phyloP scores from a whole-genome alignment of 2,888 invertebrate species.

The Nemotelus nigrinus region DNA sequence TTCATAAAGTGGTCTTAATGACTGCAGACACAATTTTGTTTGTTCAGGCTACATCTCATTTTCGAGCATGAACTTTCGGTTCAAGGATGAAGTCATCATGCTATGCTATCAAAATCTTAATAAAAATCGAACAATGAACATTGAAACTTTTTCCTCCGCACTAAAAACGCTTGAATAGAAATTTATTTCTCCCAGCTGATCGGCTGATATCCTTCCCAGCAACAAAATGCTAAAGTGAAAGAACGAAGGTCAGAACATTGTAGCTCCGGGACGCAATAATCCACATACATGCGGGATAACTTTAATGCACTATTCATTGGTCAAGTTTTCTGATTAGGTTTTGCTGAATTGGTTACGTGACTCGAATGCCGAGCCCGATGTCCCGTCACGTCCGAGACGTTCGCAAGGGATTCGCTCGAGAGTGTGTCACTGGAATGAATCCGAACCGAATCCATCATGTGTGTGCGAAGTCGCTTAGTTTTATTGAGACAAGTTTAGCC shows the following conservation, averaged over 20 bases:
- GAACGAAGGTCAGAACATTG: constrained; percentile 31
- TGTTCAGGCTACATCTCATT: no score
- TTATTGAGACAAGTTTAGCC: constrained; percentile 24
- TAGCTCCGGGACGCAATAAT: background rate
- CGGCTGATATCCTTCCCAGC: no score
- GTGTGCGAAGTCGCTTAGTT: constrained; percentile 3
- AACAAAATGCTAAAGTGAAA: background rate
- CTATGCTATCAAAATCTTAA: no score
- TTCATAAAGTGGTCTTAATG: background rate
- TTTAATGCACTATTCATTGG: constrained; percentile 42
- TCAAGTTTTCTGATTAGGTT: constrained; percentile 40
- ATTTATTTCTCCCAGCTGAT: no score
- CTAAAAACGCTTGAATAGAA: no score
- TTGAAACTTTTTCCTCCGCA: no score
- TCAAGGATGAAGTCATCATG: no score
- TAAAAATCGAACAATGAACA: no score
- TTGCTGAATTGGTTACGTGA: constrained; percentile 40
- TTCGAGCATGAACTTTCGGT: no score
- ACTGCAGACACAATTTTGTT: background rate
- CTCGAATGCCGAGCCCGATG: constrained; percentile 4
- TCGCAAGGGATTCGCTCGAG: background rate
- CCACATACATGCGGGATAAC: constrained; percentile 5
- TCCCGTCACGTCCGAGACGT: background rate
- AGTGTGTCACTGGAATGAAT: constrained; percentile 38
- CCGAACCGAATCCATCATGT: constrained; percentile 18